phyloP scores from a whole-genome alignment of 2,888 invertebrate species.

The Bombylius discolor region DNA sequence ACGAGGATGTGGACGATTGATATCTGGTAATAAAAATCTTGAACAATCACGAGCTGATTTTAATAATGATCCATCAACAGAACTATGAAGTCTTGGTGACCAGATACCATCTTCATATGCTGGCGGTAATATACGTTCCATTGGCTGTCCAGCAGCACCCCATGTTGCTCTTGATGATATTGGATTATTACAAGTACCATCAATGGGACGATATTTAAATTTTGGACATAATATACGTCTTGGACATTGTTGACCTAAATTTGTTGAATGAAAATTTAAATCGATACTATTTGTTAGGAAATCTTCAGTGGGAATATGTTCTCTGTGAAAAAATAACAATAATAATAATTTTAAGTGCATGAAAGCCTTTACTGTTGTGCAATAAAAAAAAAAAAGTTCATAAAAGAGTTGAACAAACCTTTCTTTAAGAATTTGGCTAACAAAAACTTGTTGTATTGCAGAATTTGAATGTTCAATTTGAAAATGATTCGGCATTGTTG shows the following conservation, averaged over 20 bases:
- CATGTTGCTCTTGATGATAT: constrained; percentile 35
- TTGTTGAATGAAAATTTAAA: constrained; percentile 22
- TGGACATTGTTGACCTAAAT: constrained; percentile 28
- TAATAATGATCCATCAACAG: constrained; percentile 42
- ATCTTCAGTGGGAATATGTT: constrained; percentile 24
- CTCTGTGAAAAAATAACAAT: background rate
- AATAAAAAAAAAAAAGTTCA: too few species aligned
- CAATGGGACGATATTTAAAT: constrained; percentile 52
- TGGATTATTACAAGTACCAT: constrained; percentile 76
- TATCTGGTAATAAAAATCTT: constrained; percentile 44
- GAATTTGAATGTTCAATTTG: constrained; percentile 36
- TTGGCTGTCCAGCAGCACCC: constrained; percentile 56
- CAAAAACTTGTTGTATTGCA: constrained; percentile 41
- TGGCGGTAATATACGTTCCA: constrained; percentile 52
- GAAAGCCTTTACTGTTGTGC: too few species aligned
- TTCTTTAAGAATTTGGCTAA: constrained; percentile 39
- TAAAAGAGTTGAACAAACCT: constrained; percentile 23
- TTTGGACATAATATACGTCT: constrained; percentile 36
- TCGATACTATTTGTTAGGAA: constrained; percentile 30
- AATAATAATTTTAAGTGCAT: too few species aligned
- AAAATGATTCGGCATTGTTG: constrained; percentile 28
- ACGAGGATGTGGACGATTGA: constrained; percentile 45
- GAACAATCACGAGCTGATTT: constrained; percentile 57
- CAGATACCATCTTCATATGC: constrained; percentile 50
- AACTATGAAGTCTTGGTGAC: constrained; percentile 28